Evolutionary conservation across 2,797 vertebrate genomes (phyloP).

Genomic region (Micrastur ruficollis): DNA sequence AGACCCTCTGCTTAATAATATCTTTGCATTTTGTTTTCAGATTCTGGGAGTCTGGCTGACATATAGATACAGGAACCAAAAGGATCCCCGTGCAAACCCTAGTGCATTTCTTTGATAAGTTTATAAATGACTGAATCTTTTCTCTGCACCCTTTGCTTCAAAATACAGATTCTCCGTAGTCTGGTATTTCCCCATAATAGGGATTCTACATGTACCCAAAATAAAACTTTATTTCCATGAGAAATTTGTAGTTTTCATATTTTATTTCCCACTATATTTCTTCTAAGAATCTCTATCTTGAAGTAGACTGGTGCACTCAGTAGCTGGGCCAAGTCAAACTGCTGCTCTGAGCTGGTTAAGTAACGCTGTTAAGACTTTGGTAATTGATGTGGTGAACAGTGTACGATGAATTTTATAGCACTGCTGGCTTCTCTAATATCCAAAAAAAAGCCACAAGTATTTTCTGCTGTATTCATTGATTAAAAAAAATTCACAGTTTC

Average conservation of each 20-base stretch:
- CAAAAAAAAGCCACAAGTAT: neutral
- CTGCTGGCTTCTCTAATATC: constrained; percentile 57
- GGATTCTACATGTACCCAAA: neutral
- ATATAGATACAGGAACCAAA: constrained; percentile 94
- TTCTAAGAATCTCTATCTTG: constrained; percentile 16
- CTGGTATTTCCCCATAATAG: constrained; percentile 21
- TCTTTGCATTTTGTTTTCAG: constrained; percentile 68
- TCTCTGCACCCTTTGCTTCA: constrained; percentile 38
- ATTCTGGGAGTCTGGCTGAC: constrained; percentile 95
- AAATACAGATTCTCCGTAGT: constrained; percentile 56
- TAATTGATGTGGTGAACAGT: constrained; percentile 23
- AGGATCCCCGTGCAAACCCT: constrained; percentile 94
- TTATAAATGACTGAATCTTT: constrained; percentile 34
- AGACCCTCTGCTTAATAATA: neutral
- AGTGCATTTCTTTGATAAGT: constrained; percentile 89
- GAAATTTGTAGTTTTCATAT: neutral
- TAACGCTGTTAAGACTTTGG: neutral
- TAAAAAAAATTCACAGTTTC: neutral
- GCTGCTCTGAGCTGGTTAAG: neutral
- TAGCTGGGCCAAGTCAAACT: constrained; percentile 31
- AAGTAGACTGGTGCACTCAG: constrained; percentile 36
- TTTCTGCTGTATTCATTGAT: constrained; percentile 29
- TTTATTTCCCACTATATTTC: constrained; percentile 17
- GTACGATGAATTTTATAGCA: neutral
- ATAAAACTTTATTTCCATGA: neutral